Evolutionary conservation across 2,888 invertebrate genomes (phyloP).

Genomic region (Eristalis tenax): DNA sequence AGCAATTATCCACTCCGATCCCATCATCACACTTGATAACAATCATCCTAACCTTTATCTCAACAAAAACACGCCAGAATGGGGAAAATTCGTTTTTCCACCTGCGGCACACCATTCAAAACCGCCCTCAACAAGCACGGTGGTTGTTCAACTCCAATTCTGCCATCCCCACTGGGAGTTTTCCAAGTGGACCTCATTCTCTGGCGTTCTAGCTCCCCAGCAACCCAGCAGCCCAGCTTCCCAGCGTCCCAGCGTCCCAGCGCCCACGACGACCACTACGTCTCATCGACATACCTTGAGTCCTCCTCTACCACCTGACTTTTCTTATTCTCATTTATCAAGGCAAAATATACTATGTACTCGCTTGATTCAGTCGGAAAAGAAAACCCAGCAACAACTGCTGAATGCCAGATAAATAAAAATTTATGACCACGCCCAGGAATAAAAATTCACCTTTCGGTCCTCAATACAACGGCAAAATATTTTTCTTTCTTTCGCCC

Average conservation of each 20-base stretch:
- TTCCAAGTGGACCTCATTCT: neutral
- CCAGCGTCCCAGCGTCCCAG: neutral
- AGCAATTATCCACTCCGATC: slow-evolving; percentile 70
- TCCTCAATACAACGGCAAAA: slow-evolving; percentile 70
- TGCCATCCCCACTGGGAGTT: neutral
- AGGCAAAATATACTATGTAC: slow-evolving; percentile 44
- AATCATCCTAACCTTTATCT: slow-evolving; percentile 66
- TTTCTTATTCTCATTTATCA: slow-evolving; percentile 70
- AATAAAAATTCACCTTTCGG: slow-evolving; percentile 71
- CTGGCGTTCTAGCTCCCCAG: neutral
- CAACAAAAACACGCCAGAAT: slow-evolving; percentile 46
- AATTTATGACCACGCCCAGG: slow-evolving; percentile 72
- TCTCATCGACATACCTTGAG: slow-evolving; percentile 53
- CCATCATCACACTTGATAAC: slow-evolving; percentile 69
- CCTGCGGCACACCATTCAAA: slow-evolving; percentile 46
- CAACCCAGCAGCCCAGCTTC: slow-evolving; percentile 15
- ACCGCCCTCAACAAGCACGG: neutral
- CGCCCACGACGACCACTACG: slow-evolving; percentile 44
- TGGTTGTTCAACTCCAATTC: neutral
- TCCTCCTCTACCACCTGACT: slow-evolving; percentile 43
- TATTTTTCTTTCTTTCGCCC: slow-evolving; percentile 66
- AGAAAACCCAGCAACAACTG: neutral
- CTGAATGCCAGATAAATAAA: slow-evolving; percentile 62
- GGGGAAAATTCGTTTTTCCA: slow-evolving; percentile 58
- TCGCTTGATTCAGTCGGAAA: neutral